Evolutionary conservation across 2,797 vertebrate species (phyloP), one percentile per base, ranked within the genome.

Genomic region (Acanthurus leucopareius): DNA sequence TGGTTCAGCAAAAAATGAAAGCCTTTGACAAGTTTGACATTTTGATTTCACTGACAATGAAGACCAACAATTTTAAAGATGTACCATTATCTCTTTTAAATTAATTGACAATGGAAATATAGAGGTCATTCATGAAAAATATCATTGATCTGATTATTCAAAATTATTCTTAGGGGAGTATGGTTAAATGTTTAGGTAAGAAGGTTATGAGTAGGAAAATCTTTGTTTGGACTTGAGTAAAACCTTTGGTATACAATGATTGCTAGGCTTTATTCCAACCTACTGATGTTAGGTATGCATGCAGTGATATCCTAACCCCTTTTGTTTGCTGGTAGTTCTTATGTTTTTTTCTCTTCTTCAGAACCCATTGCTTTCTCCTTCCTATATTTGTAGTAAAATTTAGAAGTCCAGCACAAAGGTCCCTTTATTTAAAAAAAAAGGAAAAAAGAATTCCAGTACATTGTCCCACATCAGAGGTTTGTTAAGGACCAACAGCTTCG

Each of bases 381-480:
- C 54, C 82, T 53, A 65, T 73, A 96, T 95, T 91, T 90, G 79
- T 96, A 97, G 95, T 95, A 91, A 67, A 79, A 67, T 84, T 78
- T 91, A 94, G 91, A 92, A 94, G 94, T 95, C 94, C 93, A 94
- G 94, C 93, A 94, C 95, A 97, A 96, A 96, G 95, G 95, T 54
- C 51, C 38, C 93, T 96, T 94, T 72, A 25, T 77, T 79, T 68
- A 65, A 13, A 51, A 56, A 59, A 42, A 32, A 63, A 68, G 60
- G 53, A 25, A 56, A 17, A 42, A 59, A 62, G 32, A 35, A 35
- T 35, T 93, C 66, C 93, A 95, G 93, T 92, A 91, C 95, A 93
- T 73, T 93, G 94, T 96, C 92, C 95, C 94, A 95, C 94, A 92
- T 96, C 94, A 96, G 96, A 92, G 95, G 95, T 96, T 97, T 94